These are phyloP conservation scores for Drosophila lacteicornis DNA, from an alignment of 1,140 invertebrate genomes.

Conservation along the genomic window DNA sequence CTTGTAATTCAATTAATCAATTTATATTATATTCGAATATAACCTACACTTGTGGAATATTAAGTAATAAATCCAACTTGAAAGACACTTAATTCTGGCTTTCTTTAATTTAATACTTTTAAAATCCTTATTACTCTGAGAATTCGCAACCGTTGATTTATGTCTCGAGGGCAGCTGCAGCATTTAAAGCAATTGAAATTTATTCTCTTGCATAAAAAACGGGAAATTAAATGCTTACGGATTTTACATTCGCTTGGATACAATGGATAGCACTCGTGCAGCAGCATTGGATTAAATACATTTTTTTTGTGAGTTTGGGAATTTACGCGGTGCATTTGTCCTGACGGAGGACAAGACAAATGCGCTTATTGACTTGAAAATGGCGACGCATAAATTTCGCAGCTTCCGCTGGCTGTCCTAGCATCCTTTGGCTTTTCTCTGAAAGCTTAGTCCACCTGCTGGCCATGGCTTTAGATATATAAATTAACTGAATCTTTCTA, in stretches of 20 bases:
- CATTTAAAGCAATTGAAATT: background rate
- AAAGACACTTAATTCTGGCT: no score
- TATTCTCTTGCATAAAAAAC: background rate
- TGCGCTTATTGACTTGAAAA: conserved; percentile 82
- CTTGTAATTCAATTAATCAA: conserved; percentile 1
- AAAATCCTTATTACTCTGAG: background rate
- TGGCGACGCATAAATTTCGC: conserved; percentile 72
- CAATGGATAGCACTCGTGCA: background rate
- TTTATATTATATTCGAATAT: no score
- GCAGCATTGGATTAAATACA: background rate
- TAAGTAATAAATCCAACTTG: no score
- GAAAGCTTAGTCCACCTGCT: conserved; percentile 33
- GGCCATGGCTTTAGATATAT: background rate
- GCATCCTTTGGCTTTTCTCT: background rate
- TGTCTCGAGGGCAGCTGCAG: background rate
- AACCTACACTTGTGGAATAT: no score
- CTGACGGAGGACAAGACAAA: conserved; percentile 61
- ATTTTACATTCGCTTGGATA: background rate
- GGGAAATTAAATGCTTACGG: background rate
- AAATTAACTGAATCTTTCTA: no score
- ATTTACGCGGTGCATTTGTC: conserved; percentile 16
- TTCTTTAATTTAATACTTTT: no score
- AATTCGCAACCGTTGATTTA: background rate
- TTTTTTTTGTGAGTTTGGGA: background rate
- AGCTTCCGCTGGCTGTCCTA: conserved; percentile 29